phyloP scores from a whole-genome alignment of 1,140 invertebrate genomes.

The Drosophila ohnishii region DNA sequence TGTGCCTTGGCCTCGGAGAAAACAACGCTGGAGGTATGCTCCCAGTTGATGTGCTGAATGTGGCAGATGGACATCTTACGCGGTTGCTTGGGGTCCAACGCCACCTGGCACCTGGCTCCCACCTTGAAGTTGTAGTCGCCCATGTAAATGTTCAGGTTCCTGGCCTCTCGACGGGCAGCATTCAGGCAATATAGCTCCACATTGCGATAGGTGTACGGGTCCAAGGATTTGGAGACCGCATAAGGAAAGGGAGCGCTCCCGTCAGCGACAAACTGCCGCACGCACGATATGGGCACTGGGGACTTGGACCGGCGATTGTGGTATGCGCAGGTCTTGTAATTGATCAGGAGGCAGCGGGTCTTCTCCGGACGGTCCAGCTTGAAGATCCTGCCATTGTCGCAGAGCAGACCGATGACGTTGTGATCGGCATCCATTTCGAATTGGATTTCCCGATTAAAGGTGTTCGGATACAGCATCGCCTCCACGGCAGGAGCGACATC shows the following conservation, averaged over 20 bases:
- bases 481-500: conserved; percentile 88
- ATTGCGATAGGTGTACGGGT: conserved; percentile 92
- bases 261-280: conserved; percentile 42
- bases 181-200: conserved; percentile 94
- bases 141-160: conserved; percentile 83
- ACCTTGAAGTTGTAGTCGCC: conserved; percentile 85
- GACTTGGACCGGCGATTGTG: conserved; percentile 37
- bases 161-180: conserved; percentile 86
- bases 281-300: conserved; percentile 52
- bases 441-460: conserved; percentile 52
- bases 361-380: conserved; percentile 75
- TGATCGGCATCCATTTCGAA: conserved; percentile 79
- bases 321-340: conserved; percentile 79
- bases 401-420: conserved; percentile 71
- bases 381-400: conserved; percentile 83
- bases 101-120: conserved; percentile 90
- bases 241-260: conserved; percentile 93
- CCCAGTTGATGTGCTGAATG: conserved; percentile 89
- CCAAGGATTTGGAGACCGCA: conserved; percentile 93
- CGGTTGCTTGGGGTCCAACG: conserved; percentile 84
- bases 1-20: conserved; percentile 89
- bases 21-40: conserved; percentile 88
- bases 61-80: conserved; percentile 86
- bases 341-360: conserved; percentile 70
- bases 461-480: conserved; percentile 88